These are phyloP conservation scores for Pyrocoelia pectoralis DNA, from an alignment of 2,888 invertebrate species.

Conservation along the genomic window DNA sequence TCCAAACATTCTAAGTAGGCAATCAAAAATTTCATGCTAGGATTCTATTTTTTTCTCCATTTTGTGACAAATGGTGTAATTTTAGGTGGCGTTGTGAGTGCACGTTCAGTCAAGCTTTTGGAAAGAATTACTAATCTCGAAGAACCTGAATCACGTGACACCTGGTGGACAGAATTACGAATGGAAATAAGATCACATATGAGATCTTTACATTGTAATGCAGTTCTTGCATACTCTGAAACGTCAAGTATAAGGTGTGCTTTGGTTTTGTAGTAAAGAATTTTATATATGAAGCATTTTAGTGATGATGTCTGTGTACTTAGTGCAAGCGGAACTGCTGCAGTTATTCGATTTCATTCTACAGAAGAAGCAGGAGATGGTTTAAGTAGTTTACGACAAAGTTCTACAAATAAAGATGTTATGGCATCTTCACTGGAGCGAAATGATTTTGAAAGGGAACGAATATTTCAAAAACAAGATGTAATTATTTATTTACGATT, in stretches of 20 bases:
- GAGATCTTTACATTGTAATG: conserved; percentile 90
- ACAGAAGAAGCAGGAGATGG: conserved; percentile 51
- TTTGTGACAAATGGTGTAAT: no score
- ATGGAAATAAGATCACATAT: conserved; percentile 96
- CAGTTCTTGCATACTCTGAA: conserved; percentile 94
- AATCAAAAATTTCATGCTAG: no score
- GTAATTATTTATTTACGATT: not conserved
- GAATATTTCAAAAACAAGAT: conserved; percentile 40
- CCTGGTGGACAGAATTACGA: conserved; percentile 97
- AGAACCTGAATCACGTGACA: conserved; percentile 90
- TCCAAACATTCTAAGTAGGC: no score
- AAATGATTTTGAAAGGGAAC: conserved; percentile 62
- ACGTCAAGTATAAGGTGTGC: conserved; percentile 88
- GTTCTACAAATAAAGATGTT: conserved; percentile 49
- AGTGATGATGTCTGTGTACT: conserved; percentile 96
- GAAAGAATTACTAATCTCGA: conserved; percentile 84
- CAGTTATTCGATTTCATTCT: conserved; percentile 74
- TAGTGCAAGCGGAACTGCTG: conserved; percentile 94
- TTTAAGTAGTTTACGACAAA: conserved; percentile 44
- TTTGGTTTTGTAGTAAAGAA: not conserved
- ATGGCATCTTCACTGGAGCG: conserved; percentile 62
- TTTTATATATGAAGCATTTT: conserved; percentile 18
- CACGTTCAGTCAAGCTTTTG: conserved; percentile 83
- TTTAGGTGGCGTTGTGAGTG: conserved; percentile 86
- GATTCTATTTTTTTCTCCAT: no score